Evolutionary conservation across 2,888 invertebrate genomes (phyloP), one percentile per base, ranked within the genome.

Genomic region (Dolichomitus sp.): DNA sequence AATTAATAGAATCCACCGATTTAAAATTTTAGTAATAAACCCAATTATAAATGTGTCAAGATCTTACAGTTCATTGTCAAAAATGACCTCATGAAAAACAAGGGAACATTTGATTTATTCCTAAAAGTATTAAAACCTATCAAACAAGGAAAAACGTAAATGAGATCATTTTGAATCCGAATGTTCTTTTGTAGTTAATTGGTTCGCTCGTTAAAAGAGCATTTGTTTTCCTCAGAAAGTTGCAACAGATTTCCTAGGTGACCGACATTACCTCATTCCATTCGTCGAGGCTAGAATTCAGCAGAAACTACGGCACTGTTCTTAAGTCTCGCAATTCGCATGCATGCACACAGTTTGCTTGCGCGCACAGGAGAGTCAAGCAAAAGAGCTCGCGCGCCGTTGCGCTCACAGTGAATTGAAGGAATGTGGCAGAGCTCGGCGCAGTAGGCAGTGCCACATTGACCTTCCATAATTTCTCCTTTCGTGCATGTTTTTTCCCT

Each of bases 381-480:
- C 14, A 12, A 45, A 48, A 72, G 27, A 59, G 17, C 30, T 19
- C n/a, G 27, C 23, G 33, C 54, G 37, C 54, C 52, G 19, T 12
- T 37, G 54, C 42, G n/a, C 17, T 61, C 40, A 30, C 40, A 17
- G 65, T 54, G 42, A 27, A 68, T 57, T 42, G 54, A 54, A 68
- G 59, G 77, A 63, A 78, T 78, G 72, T 63, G 42, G 78, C 52
- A 37, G 73, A 54, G 14, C 27, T 27, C 74, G 80, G 73, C 54
- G 77, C 81, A 73, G 61, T 59, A 80, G 78, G 75, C 70, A 69
- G 33, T 52, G 78, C 78, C 57, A 37, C 23, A 83, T 80, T 85
- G 84, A 87, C 84, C 86, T 76, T 63, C 80, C 70, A 81, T 84
- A 85, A 86, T 79, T 84, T 83, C 83, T 80, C 72, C 81, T 75